Conservation (phyloP, 2,797 vertebrate species). For the Hipposideros larvatus region DNA sequence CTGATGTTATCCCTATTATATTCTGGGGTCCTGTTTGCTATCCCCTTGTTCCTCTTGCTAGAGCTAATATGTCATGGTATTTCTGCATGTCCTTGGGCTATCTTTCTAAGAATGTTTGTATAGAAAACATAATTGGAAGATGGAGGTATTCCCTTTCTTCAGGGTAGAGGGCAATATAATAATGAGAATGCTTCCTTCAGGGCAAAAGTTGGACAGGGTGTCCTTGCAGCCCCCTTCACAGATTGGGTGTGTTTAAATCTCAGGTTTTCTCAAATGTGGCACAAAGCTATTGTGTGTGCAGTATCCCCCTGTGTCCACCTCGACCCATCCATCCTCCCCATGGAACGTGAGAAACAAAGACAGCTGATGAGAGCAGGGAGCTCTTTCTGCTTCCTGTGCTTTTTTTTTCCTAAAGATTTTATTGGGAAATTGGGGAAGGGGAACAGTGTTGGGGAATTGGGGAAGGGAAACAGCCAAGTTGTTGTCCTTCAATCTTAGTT, state of each 20-base stretch:
- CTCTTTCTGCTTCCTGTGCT: not conserved
- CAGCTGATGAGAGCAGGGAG: not conserved
- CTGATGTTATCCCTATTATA: not conserved
- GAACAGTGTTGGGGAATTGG: too few relatives aligned
- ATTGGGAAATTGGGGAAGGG: too few relatives aligned
- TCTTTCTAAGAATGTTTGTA: not conserved
- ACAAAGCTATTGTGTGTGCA: not conserved
- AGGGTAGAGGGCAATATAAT: not conserved
- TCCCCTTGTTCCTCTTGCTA: not conserved
- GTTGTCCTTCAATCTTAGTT: too few relatives aligned
- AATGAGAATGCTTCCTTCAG: not conserved
- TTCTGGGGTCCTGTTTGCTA: not conserved
- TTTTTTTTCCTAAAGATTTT: too few relatives aligned
- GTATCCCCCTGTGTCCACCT: not conserved
- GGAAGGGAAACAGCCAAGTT: too few relatives aligned
- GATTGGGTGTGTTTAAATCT: not conserved
- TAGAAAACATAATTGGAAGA: not conserved
- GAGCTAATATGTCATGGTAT: not conserved
- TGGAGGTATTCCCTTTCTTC: not conserved
- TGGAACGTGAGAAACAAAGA: not conserved
- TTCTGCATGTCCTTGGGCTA: not conserved
- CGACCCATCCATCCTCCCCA: accelerated
- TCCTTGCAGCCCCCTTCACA: not conserved
- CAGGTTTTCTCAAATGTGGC: not conserved
- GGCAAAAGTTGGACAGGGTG: not conserved